Base-by-base conservation (phyloP, 2,113 vertebrate species). In the Scolopax mira region DNA sequence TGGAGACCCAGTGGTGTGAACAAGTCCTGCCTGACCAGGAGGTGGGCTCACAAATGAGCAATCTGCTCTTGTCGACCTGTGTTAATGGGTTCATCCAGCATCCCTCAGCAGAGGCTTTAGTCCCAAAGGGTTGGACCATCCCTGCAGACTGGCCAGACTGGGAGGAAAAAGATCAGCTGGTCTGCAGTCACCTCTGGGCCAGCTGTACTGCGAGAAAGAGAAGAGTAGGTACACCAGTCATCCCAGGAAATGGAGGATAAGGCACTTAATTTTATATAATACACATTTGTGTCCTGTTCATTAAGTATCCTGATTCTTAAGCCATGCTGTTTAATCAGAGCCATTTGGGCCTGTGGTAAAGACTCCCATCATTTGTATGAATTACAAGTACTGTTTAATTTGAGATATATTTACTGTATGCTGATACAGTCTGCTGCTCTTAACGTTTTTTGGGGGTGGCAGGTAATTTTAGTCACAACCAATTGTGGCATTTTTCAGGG, bases 1-100 rank as follows among this genome's bases (percentile, higher is more conserved):
- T 65, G 70, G n/a, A 60, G 30, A 81, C 16, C 11, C 48, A n/a
- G 61, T 0, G 1, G 10, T 23, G 28, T 46, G 46, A 23, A 41
- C 0, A 5, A 42, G 25, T 27, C 44, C 0, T 1, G 17, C 13
- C 52, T 52, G 11, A 33, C 19, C 6, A 7, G 18, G 49, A 22
- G 0, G 3, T 7, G 7, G 7, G 8, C 44, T 75, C 39, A 10
- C 21, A 28, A 9, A 10, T 4, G 70, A 30, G 24, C 18, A 27
- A 57, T 39, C 5, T 44, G 46, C 46, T 72, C 27, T 16, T 35
- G 4, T 3, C 17, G 24, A 49, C n/a, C 41, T n/a, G 12, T 17
- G 11, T 30, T 15, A 15, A 18, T 2, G 8, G 17, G 13, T 44
- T n/a, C 57, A 54, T 19, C 54, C 57, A 80, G 69, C 28, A 12